A percentile compares a stretch with the other conserved stretches of the same genome.
phyloP scores from a whole-genome alignment of 1,140 invertebrate genomes.

The Bombus confusus region DNA sequence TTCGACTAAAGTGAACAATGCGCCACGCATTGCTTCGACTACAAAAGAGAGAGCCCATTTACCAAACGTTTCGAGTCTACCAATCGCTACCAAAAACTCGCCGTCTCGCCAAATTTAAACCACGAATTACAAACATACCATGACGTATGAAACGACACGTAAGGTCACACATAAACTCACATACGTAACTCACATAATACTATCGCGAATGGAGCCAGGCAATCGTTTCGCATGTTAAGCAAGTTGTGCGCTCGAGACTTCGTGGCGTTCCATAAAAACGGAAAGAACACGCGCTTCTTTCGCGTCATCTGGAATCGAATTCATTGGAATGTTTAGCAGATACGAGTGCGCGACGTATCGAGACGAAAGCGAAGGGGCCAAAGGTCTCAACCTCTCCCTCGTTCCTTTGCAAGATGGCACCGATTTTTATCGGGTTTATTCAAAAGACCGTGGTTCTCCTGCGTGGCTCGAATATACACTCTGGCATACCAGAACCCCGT shows the following conservation, averaged over 20 bases:
- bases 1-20: too few relatives aligned
- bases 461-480: slow-evolving; percentile 9
- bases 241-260: not conserved
- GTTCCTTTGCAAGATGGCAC: not conserved
- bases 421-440: slow-evolving; percentile 41
- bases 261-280: not conserved
- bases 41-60: too few relatives aligned
- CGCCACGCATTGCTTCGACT: too few relatives aligned
- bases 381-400: not conserved
- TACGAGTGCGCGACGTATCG: not conserved
- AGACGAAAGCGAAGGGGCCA: not conserved
- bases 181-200: not conserved
- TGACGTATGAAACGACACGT: too few relatives aligned
- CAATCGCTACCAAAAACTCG: too few relatives aligned
- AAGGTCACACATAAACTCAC: too few relatives aligned
- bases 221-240: not conserved
- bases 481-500: not conserved
- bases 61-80: too few relatives aligned
- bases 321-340: not conserved
- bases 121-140: too few relatives aligned
- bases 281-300: too few relatives aligned
- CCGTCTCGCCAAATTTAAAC: too few relatives aligned
- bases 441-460: not conserved
- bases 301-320: not conserved
- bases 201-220: not conserved